Base-by-base conservation (phyloP, 2,888 invertebrate species). In the Harpagoxenus sublaevis region DNA sequence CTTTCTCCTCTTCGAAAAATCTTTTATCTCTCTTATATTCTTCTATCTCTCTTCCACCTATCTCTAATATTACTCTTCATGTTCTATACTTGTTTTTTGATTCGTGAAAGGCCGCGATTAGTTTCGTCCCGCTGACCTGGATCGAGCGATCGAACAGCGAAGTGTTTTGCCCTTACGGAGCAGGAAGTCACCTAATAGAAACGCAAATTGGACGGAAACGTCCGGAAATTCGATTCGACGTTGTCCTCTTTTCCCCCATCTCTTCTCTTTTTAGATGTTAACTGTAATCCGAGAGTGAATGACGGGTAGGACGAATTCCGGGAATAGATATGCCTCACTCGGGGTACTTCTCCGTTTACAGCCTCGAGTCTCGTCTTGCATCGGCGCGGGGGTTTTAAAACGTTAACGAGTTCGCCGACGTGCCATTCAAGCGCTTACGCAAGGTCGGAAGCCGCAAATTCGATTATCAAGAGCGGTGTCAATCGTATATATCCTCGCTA, bases 381-480 rank as follows among this genome's bases (percentile, higher is more conserved):
- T 42, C 42, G 42, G 9, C 8, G 35, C 18, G 35, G 35, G 18
- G 42, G 4, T 8, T 73, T 60, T 60, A 55, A 60, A 60, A 57
- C 45, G 18, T 70, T 79, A 79, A 60, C 79, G 23, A 55, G 75
- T 73, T 60, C 62, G 70, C n/a, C 71, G 63, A 79, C 65, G 51
- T 55, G 55, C 75, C 83, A 71, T 48, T 84, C 68, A 62, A 83
- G 84, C 88, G 91, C 92, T 94, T 93, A 92, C 92, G 93, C 92
- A 94, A 94, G 92, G 90, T 90, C 92, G 92, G 92, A 94, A 93
- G 93, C 92, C 94, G 91, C 89, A 93, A 93, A 94, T 94, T 94
- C 92, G 92, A 94, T 94, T 94, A 94, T 79, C 92, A 89, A 91
- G 92, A 91, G 89, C 88, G 89, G 91, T 93, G 94, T 93, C 93